Percentiles rank a stretch among this genome's conserved stretches.
phyloP scores from a whole-genome alignment of 1,140 invertebrate species.

The Archivesica marissinica region DNA sequence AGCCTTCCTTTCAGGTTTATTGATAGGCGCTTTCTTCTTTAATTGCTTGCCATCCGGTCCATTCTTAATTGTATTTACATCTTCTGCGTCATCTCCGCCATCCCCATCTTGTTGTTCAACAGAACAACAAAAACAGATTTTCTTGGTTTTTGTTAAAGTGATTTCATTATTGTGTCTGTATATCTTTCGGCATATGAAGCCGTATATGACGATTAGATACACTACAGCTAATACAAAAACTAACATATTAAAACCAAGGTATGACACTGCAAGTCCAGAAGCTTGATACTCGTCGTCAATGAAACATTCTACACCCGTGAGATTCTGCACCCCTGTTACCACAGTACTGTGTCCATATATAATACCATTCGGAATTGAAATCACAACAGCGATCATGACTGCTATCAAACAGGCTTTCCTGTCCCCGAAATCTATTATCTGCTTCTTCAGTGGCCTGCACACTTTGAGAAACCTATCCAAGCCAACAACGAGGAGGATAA shows the following conservation, averaged over 20 bases:
- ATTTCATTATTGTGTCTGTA: conserved; percentile 29
- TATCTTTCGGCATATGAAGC: conserved; percentile 45
- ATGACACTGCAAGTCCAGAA: background rate
- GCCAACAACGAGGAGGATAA: conserved; percentile 69
- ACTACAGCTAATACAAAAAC: conserved; percentile 25
- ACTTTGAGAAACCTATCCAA: conserved; percentile 72
- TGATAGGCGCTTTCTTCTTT: background rate
- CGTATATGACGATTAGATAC: conserved; percentile 46
- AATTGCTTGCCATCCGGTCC: background rate
- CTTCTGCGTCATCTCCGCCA: background rate
- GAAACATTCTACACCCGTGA: conserved; percentile 55
- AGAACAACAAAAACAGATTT: background rate
- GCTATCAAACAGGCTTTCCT: conserved; percentile 57
- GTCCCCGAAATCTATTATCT: conserved; percentile 64
- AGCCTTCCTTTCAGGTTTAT: background rate
- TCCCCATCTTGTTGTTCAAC: background rate
- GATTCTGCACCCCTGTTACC: background rate
- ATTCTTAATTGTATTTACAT: background rate
- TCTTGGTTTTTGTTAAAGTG: background rate
- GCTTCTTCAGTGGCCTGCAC: conserved; percentile 68
- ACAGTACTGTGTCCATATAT: conserved; percentile 37
- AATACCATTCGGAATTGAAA: conserved; percentile 48
- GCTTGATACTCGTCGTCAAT: conserved; percentile 33
- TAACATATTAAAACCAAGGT: conserved; percentile 37
- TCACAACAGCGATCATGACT: conserved; percentile 6